These are phyloP conservation scores for Panthera tigris DNA, from an alignment of 2,113 vertebrate genomes.

Conservation along the genomic window DNA sequence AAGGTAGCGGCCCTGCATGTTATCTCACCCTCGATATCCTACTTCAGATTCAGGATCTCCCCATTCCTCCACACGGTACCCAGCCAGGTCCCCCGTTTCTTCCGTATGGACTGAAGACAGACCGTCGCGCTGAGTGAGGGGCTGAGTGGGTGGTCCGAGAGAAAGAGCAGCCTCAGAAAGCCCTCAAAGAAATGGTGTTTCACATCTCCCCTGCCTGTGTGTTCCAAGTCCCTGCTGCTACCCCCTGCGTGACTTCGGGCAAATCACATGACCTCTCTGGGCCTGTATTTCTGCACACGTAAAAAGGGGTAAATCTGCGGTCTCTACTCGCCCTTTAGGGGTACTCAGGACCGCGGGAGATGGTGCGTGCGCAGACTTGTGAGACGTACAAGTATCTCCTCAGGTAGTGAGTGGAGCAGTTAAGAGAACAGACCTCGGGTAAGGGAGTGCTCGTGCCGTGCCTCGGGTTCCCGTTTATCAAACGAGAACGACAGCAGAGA, in stretches of 20 bases:
- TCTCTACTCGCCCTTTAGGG: neutral
- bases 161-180: neutral
- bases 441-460: neutral
- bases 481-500: neutral
- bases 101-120: neutral
- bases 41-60: neutral
- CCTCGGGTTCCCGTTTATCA: neutral
- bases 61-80: fast-evolving
- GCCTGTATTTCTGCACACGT: neutral
- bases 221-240: neutral
- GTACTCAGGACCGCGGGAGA: neutral
- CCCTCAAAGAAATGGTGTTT: neutral
- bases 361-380: neutral
- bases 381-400: neutral
- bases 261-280: neutral
- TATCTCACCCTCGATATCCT: neutral
- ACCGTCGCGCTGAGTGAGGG: neutral
- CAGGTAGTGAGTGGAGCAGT: neutral
- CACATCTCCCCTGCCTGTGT: neutral
- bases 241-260: neutral
- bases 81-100: neutral
- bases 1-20: fast-evolving
- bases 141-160: fast-evolving
- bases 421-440: neutral
- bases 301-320: neutral